Conservation (phyloP, 2,113 vertebrate genomes). For the rat (Rattus norvegicus) region DNA sequence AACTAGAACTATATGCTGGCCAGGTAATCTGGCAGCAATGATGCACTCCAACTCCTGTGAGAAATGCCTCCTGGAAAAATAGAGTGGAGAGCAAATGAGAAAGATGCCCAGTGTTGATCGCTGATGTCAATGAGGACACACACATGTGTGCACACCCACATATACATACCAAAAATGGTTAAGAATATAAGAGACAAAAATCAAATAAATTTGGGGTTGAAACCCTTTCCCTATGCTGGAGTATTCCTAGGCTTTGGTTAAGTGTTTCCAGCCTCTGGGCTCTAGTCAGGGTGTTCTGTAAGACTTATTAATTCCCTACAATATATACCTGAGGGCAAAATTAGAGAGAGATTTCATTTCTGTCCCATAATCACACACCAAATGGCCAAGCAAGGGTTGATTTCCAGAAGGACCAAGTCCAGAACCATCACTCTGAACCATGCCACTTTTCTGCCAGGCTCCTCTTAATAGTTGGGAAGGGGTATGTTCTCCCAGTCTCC, state of each 20-base stretch:
- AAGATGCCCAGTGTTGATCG: not conserved
- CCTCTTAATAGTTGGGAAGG: not conserved
- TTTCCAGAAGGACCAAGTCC: not conserved
- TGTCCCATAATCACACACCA: not conserved
- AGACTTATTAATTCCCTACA: not conserved
- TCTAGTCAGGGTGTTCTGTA: not conserved
- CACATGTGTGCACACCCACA: not conserved
- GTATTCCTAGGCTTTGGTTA: not conserved
- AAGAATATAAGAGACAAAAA: conserved; percentile 1
- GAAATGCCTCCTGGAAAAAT: not conserved
- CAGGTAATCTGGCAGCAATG: no score
- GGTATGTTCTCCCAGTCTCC: not conserved
- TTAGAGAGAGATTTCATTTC: not conserved
- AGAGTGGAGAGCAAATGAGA: not conserved
- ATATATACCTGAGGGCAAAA: not conserved
- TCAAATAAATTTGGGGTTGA: not conserved
- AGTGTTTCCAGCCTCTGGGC: accelerated
- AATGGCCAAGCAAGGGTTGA: not conserved
- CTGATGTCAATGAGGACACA: not conserved
- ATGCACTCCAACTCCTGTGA: not conserved
- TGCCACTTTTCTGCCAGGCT: not conserved
- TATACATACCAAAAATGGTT: not conserved
- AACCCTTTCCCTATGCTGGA: not conserved
- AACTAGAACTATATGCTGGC: not conserved
- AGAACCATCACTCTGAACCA: not conserved